phyloP scores from a whole-genome alignment of 2,113 vertebrate species.

The Lycaon pictus region DNA sequence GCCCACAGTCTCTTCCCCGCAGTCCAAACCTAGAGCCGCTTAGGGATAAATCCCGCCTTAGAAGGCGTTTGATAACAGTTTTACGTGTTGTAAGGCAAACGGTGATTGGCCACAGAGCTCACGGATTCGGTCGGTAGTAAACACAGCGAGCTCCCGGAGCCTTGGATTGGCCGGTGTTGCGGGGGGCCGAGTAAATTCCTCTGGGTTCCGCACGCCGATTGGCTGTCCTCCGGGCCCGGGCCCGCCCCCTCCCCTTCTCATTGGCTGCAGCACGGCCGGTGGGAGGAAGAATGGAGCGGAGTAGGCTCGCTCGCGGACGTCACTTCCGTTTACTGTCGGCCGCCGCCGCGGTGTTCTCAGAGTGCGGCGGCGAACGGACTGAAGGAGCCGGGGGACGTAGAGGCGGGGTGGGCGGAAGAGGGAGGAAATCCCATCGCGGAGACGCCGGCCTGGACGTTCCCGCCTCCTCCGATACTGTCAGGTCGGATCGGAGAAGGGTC shows the following conservation, averaged over 20 bases:
- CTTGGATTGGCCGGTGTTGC: constrained; percentile 68
- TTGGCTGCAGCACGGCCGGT: not conserved
- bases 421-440: constrained; percentile 50
- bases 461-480: constrained; percentile 63
- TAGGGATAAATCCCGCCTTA: constrained; percentile 61
- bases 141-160: constrained; percentile 63
- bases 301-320: not conserved
- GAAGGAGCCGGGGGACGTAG: not conserved
- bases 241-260: not conserved
- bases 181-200: constrained; percentile 30
- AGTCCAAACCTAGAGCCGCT: not conserved
- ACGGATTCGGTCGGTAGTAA: constrained; percentile 75
- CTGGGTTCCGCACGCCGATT: not conserved
- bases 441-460: constrained; percentile 70
- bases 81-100: constrained; percentile 56
- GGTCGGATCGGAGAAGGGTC: constrained; percentile 72
- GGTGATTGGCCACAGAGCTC: constrained; percentile 69
- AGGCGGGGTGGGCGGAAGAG: constrained; percentile 59
- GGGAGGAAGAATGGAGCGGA: not conserved
- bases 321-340: constrained; percentile 78
- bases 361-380: constrained; percentile 18
- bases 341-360: not conserved
- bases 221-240: not conserved
- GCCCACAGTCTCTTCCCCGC: not conserved
- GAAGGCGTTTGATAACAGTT: constrained; percentile 49